Evolutionary conservation across 2,888 invertebrate genomes (phyloP).

Genomic region (Cheilosia vulpina): DNA sequence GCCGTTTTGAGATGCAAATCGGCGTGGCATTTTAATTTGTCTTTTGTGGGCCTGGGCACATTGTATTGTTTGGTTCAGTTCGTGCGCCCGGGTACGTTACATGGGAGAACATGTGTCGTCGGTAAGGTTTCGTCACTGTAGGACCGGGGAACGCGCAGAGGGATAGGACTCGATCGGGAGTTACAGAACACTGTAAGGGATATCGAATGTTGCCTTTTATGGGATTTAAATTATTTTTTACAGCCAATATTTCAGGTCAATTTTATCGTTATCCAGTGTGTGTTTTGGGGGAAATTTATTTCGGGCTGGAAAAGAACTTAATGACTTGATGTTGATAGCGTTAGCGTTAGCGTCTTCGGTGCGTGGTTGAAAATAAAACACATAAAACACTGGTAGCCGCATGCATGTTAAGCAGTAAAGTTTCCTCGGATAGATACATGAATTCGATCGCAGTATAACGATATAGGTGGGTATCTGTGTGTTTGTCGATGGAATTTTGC

Average conservation of each 20-base stretch:
- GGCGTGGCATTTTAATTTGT: constrained; percentile 74
- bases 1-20: constrained; percentile 73
- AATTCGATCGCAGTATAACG: constrained; percentile 27
- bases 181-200: constrained; percentile 66
- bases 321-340: constrained; percentile 51
- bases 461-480: constrained; percentile 1
- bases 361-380: constrained; percentile 58
- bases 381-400: constrained; percentile 72
- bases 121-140: constrained; percentile 20
- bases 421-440: constrained; percentile 43
- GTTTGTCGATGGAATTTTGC: constrained; percentile 47
- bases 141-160: background rate
- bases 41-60: constrained; percentile 66
- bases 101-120: constrained; percentile 70
- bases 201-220: constrained; percentile 67
- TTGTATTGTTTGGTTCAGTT: constrained; percentile 64
- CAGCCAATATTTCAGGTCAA: constrained; percentile 73
- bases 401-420: constrained; percentile 49
- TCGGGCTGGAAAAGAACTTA: constrained; percentile 47
- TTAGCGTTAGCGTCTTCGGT: constrained; percentile 25
- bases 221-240: constrained; percentile 74
- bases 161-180: constrained; percentile 15
- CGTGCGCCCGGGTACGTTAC: constrained; percentile 53
- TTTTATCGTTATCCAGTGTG: constrained; percentile 67
- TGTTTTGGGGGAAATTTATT: constrained; percentile 56